Percentiles rank a stretch among this genome's conserved stretches.
Conservation (phyloP, 1,140 invertebrate species). For the Parasteatoda tepidariorum region DNA sequence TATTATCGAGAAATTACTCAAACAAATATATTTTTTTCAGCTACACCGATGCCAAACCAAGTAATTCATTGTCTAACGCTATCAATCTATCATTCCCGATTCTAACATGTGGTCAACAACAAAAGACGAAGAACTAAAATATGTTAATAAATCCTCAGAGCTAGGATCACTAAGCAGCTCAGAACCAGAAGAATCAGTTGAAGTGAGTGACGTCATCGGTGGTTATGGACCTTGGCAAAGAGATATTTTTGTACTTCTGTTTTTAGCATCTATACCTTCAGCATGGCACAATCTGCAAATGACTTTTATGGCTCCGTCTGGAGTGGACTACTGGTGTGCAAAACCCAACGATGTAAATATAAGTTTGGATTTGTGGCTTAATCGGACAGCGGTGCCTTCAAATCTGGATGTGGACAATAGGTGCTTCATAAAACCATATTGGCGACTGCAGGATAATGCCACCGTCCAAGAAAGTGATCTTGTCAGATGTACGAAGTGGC, state of each 20-base stretch:
- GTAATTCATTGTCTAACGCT: no score
- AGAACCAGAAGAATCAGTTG: slow-evolving; percentile 10
- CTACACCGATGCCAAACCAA: no score
- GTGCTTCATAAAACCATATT: slow-evolving; percentile 18
- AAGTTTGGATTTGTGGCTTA: slow-evolving; percentile 13
- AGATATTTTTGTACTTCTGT: slow-evolving; percentile 35
- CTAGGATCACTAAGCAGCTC: background rate
- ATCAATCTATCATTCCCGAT: no score
- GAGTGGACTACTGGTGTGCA: slow-evolving; percentile 51
- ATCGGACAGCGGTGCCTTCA: background rate
- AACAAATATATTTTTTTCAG: no score
- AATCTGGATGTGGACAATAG: slow-evolving; percentile 9
- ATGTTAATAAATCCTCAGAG: slow-evolving; percentile 6
- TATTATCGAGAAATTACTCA: no score
- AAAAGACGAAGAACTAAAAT: slow-evolving; percentile 14
- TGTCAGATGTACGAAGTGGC: slow-evolving; percentile 46
- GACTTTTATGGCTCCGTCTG: slow-evolving; percentile 51
- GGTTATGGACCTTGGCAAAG: slow-evolving; percentile 53
- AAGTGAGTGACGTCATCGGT: slow-evolving; percentile 43
- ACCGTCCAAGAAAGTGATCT: slow-evolving; percentile 21
- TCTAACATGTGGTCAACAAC: slow-evolving; percentile 15
- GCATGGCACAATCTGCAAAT: slow-evolving; percentile 55
- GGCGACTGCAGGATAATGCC: slow-evolving; percentile 5
- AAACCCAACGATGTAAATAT: slow-evolving; percentile 13
- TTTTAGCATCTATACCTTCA: slow-evolving; percentile 41